Evolutionary conservation across 2,888 invertebrate genomes (phyloP).

Genomic region (Mongoloraphidia duomilia): DNA sequence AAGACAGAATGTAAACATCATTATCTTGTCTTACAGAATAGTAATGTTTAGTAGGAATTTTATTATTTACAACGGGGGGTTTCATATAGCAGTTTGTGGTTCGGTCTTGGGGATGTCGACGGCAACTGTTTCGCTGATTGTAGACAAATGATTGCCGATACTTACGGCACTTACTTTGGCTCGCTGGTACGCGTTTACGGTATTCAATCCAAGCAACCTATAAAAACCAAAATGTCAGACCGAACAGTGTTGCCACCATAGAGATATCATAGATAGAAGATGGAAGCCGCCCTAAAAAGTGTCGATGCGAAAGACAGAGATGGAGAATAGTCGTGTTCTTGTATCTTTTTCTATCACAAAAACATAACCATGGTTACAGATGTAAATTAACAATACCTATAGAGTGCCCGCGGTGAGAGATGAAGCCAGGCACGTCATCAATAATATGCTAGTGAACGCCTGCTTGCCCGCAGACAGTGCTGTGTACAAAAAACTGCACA

Average conservation of each 20-base stretch:
- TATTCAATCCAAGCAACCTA: slow-evolving; percentile 76
- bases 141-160: slow-evolving; percentile 41
- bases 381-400: no score
- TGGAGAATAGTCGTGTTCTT: no score
- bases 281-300: no score
- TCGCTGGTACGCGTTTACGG: slow-evolving; percentile 78
- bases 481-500: no score
- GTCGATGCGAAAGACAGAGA: no score
- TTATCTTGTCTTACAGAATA: slow-evolving; percentile 4
- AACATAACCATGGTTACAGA: no score
- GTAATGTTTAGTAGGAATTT: slow-evolving; percentile 8
- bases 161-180: slow-evolving; percentile 78
- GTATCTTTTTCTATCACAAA: no score
- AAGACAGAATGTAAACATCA: not conserved
- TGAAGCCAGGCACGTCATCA: no score
- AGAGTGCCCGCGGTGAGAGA: no score
- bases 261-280: no score
- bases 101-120: slow-evolving; percentile 28
- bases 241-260: not conserved
- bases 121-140: slow-evolving; percentile 38
- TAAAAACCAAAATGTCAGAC: not conserved
- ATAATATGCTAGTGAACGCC: no score
- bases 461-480: no score
- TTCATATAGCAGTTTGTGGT: slow-evolving; percentile 19
- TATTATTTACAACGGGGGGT: not conserved